Percentiles rank a stretch among this genome's conserved stretches.
These are phyloP conservation scores for Cremastobaeus sp. DNA, from an alignment of 2,888 invertebrate species.

Conservation along the genomic window DNA sequence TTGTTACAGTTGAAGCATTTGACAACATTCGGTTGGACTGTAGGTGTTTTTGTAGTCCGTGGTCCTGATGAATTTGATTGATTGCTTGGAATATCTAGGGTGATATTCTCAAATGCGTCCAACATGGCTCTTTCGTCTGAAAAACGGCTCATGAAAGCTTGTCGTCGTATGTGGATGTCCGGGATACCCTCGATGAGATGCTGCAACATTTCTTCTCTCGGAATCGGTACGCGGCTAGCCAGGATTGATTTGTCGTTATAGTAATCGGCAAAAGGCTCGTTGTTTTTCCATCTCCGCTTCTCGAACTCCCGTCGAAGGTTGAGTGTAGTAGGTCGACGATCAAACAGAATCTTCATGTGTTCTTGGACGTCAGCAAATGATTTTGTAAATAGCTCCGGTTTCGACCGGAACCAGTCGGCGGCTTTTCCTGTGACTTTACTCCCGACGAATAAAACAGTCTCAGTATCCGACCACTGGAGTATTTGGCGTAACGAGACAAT, in stretches of 20 bases:
- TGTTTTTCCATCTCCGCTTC: conserved; percentile 39
- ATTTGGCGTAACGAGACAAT: conserved; percentile 34
- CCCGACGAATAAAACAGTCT: conserved; percentile 45
- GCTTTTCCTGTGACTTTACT: conserved; percentile 14
- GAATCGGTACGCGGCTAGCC: conserved; percentile 54
- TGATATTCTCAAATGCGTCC: conserved; percentile 9
- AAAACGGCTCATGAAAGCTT: conserved; percentile 51
- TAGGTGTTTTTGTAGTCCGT: no score
- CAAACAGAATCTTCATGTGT: conserved; percentile 46
- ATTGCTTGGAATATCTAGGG: background rate
- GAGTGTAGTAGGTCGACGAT: conserved; percentile 43
- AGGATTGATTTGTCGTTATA: conserved; percentile 58
- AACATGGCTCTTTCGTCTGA: conserved; percentile 7
- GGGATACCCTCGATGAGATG: conserved; percentile 58
- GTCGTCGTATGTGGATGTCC: conserved; percentile 33
- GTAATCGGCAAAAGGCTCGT: conserved; percentile 56
- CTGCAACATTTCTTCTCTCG: conserved; percentile 47
- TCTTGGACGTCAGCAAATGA: conserved; percentile 13
- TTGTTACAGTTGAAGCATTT: conserved; percentile 3
- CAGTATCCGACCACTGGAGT: conserved; percentile 36
- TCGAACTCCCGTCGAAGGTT: conserved; percentile 51
- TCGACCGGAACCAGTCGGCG: conserved; percentile 12
- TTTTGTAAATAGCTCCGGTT: conserved; percentile 14
- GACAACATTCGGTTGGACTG: no score
- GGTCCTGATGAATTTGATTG: background rate